Evolutionary conservation across 2,888 invertebrate species (phyloP).

Genomic region (Amorpha juglandis): DNA sequence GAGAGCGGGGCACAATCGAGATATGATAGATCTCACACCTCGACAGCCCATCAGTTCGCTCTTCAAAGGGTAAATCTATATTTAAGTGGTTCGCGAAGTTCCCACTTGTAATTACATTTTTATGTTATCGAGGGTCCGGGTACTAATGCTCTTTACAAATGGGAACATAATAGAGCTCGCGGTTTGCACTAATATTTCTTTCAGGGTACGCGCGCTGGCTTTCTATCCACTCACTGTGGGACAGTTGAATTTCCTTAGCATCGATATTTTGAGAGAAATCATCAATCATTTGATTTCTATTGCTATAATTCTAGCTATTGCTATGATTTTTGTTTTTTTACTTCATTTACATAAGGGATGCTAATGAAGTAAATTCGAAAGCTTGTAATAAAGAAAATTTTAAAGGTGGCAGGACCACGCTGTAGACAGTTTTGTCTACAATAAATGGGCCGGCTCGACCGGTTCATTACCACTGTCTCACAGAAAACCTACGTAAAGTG

Average conservation of each 20-base stretch:
- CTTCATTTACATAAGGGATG: too few species aligned
- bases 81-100: slow-evolving; percentile 75
- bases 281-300: too few species aligned
- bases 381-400: too few species aligned
- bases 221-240: background rate
- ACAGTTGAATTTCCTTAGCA: background rate
- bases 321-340: too few species aligned
- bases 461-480: too few species aligned
- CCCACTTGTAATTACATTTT: slow-evolving; percentile 80
- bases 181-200: slow-evolving; percentile 53
- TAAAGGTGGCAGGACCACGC: too few species aligned
- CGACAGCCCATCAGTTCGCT: slow-evolving; percentile 69
- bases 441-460: too few species aligned
- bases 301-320: too few species aligned
- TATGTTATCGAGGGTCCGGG: slow-evolving; percentile 66
- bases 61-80: slow-evolving; percentile 82
- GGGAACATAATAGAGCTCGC: slow-evolving; percentile 68
- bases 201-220: slow-evolving; percentile 30
- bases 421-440: too few species aligned
- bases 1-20: slow-evolving; percentile 71
- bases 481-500: too few species aligned
- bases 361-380: too few species aligned
- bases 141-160: slow-evolving; percentile 76
- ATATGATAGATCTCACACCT: slow-evolving; percentile 81
- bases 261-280: too few species aligned